Evolutionary conservation across 2,113 vertebrate genomes (phyloP).

Genomic region (Chaetodon auriga): DNA sequence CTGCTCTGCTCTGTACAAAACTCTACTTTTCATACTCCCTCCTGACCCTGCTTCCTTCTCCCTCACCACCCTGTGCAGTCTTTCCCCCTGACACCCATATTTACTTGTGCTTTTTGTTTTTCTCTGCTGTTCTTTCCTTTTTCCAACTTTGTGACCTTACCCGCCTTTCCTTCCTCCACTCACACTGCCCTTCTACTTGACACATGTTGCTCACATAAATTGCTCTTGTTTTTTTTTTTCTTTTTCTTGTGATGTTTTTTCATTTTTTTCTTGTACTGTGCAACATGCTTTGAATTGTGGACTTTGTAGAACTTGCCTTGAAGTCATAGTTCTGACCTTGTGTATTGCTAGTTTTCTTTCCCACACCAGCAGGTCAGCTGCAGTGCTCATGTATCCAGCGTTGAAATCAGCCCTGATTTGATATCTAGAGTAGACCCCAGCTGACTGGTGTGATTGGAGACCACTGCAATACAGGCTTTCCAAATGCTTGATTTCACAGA

Average conservation of each 20-base stretch:
- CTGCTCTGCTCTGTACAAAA: constrained; percentile 35
- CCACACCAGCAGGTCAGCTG: background rate
- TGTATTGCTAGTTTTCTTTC: background rate
- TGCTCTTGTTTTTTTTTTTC: too few species aligned
- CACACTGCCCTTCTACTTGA: background rate
- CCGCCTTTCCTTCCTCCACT: background rate
- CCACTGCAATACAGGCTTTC: background rate
- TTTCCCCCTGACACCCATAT: background rate
- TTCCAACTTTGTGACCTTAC: background rate
- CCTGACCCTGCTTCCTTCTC: constrained; percentile 6
- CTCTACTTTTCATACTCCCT: constrained; percentile 29
- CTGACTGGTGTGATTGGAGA: constrained; percentile 4
- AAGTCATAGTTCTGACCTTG: background rate
- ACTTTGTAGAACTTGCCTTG: background rate
- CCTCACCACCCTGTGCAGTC: background rate
- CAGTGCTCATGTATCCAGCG: background rate
- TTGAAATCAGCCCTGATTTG: background rate
- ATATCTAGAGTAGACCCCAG: background rate
- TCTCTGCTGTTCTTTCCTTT: constrained; percentile 19
- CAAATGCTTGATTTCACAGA: background rate
- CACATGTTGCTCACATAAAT: background rate
- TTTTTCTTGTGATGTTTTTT: background rate
- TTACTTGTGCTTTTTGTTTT: constrained; percentile 18
- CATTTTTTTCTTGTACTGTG: background rate
- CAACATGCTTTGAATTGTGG: background rate